phyloP scores from a whole-genome alignment of 2,797 vertebrate species.

The Sciurus vulgaris region DNA sequence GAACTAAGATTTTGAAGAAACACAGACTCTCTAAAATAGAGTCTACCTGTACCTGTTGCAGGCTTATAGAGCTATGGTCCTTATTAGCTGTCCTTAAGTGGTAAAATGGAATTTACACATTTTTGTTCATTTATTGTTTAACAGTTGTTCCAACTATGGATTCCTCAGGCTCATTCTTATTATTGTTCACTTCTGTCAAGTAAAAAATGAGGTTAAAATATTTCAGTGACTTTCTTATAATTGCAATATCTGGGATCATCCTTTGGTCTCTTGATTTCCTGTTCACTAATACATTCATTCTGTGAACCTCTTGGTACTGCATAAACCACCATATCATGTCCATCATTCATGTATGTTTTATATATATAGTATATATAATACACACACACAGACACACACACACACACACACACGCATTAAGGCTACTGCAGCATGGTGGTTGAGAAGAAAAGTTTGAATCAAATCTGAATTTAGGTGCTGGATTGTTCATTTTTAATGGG shows the following conservation, averaged over 20 bases:
- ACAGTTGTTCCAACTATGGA: background rate
- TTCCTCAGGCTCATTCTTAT: background rate
- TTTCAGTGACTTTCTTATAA: background rate
- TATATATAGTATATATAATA: background rate
- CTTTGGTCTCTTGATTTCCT: background rate
- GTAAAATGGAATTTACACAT: background rate
- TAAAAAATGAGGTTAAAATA: background rate
- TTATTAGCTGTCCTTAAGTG: background rate
- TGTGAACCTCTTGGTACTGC: background rate
- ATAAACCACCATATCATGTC: background rate
- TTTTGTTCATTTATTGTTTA: background rate
- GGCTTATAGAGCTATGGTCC: too few relatives aligned
- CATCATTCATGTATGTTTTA: background rate
- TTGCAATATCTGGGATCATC: background rate
- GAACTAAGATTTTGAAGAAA: background rate
- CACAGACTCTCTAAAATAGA: background rate
- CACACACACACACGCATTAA: background rate
- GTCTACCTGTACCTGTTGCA: background rate
- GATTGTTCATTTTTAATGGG: background rate
- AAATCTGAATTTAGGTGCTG: background rate
- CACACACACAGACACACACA: background rate
- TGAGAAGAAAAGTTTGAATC: slow-evolving; percentile 33
- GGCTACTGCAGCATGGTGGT: background rate
- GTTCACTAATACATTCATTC: background rate
- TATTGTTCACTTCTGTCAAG: background rate